phyloP scores from a whole-genome alignment of 2,888 invertebrate species.

The Nephrotoma appendiculata region DNA sequence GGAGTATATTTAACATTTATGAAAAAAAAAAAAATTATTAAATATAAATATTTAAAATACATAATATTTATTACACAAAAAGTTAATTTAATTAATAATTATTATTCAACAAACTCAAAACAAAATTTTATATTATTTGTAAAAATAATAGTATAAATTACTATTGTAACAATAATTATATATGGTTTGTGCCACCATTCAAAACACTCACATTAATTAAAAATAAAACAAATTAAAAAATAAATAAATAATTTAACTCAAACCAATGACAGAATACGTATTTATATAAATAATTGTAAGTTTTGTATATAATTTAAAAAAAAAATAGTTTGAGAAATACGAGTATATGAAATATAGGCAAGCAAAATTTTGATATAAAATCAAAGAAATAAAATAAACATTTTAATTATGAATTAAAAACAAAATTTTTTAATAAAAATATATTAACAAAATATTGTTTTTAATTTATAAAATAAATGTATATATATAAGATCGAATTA shows the following conservation, averaged over 20 bases:
- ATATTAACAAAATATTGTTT: not conserved
- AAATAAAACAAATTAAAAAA: not conserved
- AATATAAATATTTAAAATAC: not conserved
- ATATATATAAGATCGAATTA: not conserved
- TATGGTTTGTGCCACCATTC: conserved; percentile 15
- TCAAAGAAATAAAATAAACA: not conserved
- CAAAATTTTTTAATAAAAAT: not conserved
- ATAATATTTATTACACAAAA: not conserved
- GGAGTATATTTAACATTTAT: not conserved
- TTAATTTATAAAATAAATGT: not conserved
- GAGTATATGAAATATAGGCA: not conserved
- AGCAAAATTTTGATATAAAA: not conserved
- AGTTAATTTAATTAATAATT: not conserved
- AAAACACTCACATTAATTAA: not conserved
- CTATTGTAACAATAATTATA: not conserved
- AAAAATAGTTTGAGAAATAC: not conserved
- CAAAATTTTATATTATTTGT: not conserved
- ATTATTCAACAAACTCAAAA: not conserved
- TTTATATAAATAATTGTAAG: not conserved
- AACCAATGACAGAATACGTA: not conserved
- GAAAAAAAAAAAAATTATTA: not conserved
- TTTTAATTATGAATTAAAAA: not conserved
- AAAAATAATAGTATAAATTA: not conserved
- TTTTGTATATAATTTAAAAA: not conserved
- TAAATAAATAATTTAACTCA: not conserved